phyloP scores from a whole-genome alignment of 2,888 invertebrate genomes.

The Hoplodrina ambigua region DNA sequence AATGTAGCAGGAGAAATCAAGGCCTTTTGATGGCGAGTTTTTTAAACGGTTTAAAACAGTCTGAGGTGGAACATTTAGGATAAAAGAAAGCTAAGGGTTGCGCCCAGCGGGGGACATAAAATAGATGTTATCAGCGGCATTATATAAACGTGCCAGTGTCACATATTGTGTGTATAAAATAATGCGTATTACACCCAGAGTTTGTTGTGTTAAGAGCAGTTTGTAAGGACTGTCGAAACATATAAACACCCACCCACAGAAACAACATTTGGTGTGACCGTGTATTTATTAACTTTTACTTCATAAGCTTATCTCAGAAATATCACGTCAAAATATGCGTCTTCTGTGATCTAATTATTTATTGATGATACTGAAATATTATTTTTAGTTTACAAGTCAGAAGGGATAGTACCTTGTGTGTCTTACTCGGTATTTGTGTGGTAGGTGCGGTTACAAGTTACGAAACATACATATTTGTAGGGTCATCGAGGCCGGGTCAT shows the following conservation, averaged over 20 bases:
- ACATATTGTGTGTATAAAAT: slow-evolving; percentile 42
- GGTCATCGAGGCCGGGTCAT: slow-evolving; percentile 69
- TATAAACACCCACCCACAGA: neutral
- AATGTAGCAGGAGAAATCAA: neutral
- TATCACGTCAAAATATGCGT: neutral
- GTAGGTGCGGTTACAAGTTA: neutral
- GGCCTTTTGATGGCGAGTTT: neutral
- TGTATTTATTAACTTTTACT: neutral
- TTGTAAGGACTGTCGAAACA: neutral
- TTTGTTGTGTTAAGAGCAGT: neutral
- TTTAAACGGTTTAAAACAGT: slow-evolving; percentile 21
- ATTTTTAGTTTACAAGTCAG: neutral
- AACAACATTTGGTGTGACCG: neutral
- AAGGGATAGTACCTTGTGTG: neutral
- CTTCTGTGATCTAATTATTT: no score
- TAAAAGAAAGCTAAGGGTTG: slow-evolving; percentile 41
- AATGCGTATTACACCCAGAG: slow-evolving; percentile 17
- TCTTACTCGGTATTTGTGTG: neutral
- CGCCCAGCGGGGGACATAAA: slow-evolving; percentile 55
- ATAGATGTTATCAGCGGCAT: slow-evolving; percentile 47
- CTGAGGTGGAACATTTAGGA: slow-evolving; percentile 11
- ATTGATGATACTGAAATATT: neutral
- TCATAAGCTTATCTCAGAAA: neutral
- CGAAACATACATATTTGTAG: slow-evolving; percentile 67
- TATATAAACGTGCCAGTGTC: slow-evolving; percentile 46